A percentile compares a stretch with the other conserved stretches of the same genome.
These are phyloP conservation scores for Pecten maximus DNA, from an alignment of 2,888 invertebrate genomes.

Conservation along the genomic window DNA sequence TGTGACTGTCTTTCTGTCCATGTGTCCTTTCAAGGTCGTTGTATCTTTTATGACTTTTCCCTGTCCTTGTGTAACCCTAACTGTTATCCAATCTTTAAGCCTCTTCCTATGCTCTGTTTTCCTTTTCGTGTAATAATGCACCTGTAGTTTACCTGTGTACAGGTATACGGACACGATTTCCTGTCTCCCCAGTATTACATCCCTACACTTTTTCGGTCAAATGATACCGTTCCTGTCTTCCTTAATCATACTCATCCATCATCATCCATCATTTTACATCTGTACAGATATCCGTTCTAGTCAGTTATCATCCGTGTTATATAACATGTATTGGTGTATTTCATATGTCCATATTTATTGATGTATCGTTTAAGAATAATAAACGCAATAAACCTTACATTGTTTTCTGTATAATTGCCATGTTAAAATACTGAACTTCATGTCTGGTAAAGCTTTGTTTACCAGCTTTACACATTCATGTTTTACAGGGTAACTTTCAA, in stretches of 20 bases:
- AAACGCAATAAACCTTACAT: background rate
- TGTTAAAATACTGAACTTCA: too few species aligned
- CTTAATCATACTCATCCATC: background rate
- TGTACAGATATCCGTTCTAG: background rate
- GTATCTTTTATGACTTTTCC: background rate
- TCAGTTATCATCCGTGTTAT: background rate
- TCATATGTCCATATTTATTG: constrained; percentile 19
- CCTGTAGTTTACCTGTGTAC: background rate
- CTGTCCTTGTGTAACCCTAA: background rate
- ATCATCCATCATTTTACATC: background rate
- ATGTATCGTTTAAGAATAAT: constrained; percentile 24
- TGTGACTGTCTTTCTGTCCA: background rate
- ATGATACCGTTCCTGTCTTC: too few species aligned
- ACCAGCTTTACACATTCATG: too few species aligned
- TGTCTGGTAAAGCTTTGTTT: too few species aligned
- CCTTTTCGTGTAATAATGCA: background rate
- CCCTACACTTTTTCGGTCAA: background rate
- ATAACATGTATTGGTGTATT: background rate
- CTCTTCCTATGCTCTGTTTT: too few species aligned
- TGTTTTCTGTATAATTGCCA: background rate
- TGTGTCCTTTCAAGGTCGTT: background rate
- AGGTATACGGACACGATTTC: background rate
- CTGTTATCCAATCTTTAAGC: too few species aligned
- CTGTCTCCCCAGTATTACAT: background rate
- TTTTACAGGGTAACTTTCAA: too few species aligned